A percentile compares a stretch with the other conserved stretches of the same genome.
Evolutionary conservation across 1,140 invertebrate genomes (phyloP).

Genomic region (Calosoma granatense): DNA sequence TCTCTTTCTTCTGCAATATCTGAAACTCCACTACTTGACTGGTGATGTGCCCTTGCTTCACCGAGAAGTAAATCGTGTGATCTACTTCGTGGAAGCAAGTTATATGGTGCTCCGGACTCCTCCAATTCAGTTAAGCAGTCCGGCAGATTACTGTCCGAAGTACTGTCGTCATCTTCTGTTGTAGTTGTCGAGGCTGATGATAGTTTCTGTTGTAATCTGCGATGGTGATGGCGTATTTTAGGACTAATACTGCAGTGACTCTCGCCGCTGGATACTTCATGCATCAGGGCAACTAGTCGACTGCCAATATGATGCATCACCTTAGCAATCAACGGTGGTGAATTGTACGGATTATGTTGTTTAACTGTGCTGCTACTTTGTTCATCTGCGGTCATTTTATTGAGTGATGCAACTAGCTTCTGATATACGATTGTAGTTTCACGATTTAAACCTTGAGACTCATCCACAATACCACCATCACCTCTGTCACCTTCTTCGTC

Average conservation of each 20-base stretch:
- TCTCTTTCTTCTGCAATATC: constrained; percentile 57
- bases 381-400: constrained; percentile 52
- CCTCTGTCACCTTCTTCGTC: constrained; percentile 46
- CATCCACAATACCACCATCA: constrained; percentile 43
- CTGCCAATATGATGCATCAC: constrained; percentile 89
- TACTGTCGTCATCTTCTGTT: constrained; percentile 68
- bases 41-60: constrained; percentile 37
- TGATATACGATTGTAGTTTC: constrained; percentile 77
- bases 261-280: constrained; percentile 73
- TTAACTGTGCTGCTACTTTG: constrained; percentile 32
- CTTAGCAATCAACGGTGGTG: constrained; percentile 79
- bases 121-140: constrained; percentile 26
- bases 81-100: constrained; percentile 52
- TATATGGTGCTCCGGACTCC: constrained; percentile 25
- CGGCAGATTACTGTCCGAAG: constrained; percentile 42
- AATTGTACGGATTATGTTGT: constrained; percentile 49
- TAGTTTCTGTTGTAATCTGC: constrained; percentile 43
- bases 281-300: constrained; percentile 81
- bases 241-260: constrained; percentile 39
- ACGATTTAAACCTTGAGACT: constrained; percentile 44
- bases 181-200: constrained; percentile 57
- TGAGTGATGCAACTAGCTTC: constrained; percentile 68
- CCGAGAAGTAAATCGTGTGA: constrained; percentile 65
- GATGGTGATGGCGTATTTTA: constrained; percentile 40
- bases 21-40: constrained; percentile 36